Percentiles rank a stretch among this genome's conserved stretches.
These are phyloP conservation scores for Drosophila cardini DNA, from an alignment of 1,140 invertebrate genomes.

Conservation along the genomic window DNA sequence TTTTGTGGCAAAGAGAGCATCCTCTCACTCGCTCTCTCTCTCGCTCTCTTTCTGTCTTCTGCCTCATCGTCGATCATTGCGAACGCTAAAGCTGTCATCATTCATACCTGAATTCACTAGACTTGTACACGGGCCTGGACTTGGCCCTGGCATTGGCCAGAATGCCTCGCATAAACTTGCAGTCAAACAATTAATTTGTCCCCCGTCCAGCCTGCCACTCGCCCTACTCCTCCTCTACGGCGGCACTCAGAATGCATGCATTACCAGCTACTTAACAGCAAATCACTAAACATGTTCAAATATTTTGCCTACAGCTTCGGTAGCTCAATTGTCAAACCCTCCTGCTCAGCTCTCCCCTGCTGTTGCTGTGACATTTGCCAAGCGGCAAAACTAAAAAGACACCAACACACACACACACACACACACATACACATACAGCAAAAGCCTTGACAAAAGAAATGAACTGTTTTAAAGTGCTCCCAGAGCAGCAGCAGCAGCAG, in stretches of 20 bases:
- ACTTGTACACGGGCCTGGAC: constrained; percentile 29
- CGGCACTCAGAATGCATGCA: constrained; percentile 34
- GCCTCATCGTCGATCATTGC: constrained; percentile 73
- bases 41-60: constrained; percentile 26
- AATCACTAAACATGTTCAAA: constrained; percentile 83
- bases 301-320: constrained; percentile 71
- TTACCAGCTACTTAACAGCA: constrained; percentile 81
- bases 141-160: constrained; percentile 61
- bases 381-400: constrained; percentile 74
- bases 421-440: not conserved
- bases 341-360: constrained; percentile 1
- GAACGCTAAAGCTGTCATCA: constrained; percentile 78
- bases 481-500: constrained; percentile 27
- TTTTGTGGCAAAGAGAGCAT: not conserved
- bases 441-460: constrained; percentile 79
- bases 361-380: constrained; percentile 64
- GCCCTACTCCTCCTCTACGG: not conserved
- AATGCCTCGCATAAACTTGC: constrained; percentile 21
- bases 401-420: constrained; percentile 21
- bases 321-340: constrained; percentile 47
- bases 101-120: constrained; percentile 44
- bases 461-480: constrained; percentile 82
- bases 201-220: not conserved
- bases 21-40: not conserved
- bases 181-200: constrained; percentile 44